These are phyloP conservation scores for Stigmatopora nigra DNA, from an alignment of 2,113 vertebrate genomes.

Conservation along the genomic window DNA sequence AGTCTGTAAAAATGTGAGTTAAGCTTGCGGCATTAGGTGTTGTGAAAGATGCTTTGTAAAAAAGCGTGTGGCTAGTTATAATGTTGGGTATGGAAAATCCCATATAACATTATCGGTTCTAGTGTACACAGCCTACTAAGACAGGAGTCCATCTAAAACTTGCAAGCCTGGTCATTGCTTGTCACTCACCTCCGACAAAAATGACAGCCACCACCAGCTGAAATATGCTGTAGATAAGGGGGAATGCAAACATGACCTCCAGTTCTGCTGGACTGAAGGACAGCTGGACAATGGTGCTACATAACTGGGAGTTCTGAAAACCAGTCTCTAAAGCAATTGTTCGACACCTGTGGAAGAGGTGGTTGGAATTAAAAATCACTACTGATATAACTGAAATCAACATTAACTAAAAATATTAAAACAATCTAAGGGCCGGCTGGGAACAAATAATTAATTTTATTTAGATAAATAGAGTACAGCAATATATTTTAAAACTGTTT, in stretches of 20 bases:
- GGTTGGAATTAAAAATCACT: background rate
- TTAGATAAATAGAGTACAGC: background rate
- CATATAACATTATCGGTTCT: too few relatives aligned
- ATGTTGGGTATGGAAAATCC: too few relatives aligned
- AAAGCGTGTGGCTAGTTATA: too few relatives aligned
- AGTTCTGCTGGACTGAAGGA: constrained; percentile 81
- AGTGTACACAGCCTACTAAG: background rate
- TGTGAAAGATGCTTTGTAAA: too few relatives aligned
- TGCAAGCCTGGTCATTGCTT: background rate
- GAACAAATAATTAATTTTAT: background rate
- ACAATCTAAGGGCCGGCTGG: background rate
- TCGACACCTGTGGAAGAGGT: constrained; percentile 73
- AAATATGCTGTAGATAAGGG: constrained; percentile 93
- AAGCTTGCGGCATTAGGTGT: too few relatives aligned
- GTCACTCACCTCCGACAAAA: constrained; percentile 71
- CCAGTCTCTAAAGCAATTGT: constrained; percentile 92
- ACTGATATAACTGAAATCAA: background rate
- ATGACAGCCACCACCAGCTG: constrained; percentile 70
- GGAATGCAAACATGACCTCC: constrained; percentile 85
- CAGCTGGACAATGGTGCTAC: constrained; percentile 88
- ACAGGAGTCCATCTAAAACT: background rate
- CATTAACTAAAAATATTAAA: background rate
- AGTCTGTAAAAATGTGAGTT: too few relatives aligned
- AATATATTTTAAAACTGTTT: background rate
- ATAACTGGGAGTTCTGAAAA: constrained; percentile 89